Evolutionary conservation across 2,113 vertebrate species (phyloP), one percentile per base, ranked within the genome.

Genomic region (Bothrops jararaca): DNA sequence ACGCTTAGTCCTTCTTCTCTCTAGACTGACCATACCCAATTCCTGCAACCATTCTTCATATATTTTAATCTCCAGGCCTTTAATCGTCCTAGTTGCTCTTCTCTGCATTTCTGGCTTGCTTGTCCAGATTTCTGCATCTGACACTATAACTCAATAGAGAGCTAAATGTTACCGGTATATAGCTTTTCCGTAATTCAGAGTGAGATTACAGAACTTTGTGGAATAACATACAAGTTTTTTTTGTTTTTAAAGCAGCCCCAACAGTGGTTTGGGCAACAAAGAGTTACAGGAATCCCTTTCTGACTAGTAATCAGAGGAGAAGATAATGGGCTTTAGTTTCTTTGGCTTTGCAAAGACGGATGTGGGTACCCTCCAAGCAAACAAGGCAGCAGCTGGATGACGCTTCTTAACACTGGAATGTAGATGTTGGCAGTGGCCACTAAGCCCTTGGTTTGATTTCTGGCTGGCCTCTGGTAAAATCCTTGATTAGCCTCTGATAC

Each of bases 381-480:
- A 94, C 42, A 94, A 96, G 94, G 94, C 94, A 95, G 94, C 95
- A 95, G 94, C 96, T 5, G 26, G 94, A 95, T 92, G 95, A 94
- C 95, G 95, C 96, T 96, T 96, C 94, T 96, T 96, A 93, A 94
- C 95, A 86, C 88, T 91, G 96, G 96, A 97, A 97, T 96, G 95
- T 95, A 96, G 95, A 26, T 95, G 96, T 96, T 96, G 96, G 97
- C 96, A 96, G 91, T 91, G 94, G 91, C 20, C 0, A 94, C 93
- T 89, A 93, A 91, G 92, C 86, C 86, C 92, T 95, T 94, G 94
- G 94, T 92, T 96, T 96, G 95, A 94, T 96, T 95, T 97, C 95
- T 95, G 92, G 91, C 95, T 93, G 92, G 86, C 93, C 92, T 95
- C 94, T 95, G 94, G 95, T 58, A 95, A 96, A 91, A 92, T 60